phyloP scores from a whole-genome alignment of 2,888 invertebrate genomes.

The Drosophila hawaiiensis region DNA sequence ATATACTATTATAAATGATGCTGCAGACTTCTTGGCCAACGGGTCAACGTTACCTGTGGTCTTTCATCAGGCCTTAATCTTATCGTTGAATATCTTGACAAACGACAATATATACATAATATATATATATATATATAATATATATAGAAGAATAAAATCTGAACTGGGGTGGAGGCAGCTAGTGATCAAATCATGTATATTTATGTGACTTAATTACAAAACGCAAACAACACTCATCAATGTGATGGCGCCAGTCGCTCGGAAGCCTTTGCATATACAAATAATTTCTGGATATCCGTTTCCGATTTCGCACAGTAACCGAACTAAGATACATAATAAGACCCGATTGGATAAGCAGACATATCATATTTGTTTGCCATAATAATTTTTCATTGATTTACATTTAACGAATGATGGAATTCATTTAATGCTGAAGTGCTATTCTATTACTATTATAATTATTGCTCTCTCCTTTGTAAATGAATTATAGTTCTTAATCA shows the following conservation, averaged over 20 bases:
- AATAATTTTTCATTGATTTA: not conserved
- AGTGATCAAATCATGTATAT: constrained; percentile 6
- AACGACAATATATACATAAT: not conserved
- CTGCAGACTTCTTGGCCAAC: not conserved
- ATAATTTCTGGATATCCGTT: not conserved
- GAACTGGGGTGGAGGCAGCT: constrained; percentile 1
- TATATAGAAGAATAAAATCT: constrained; percentile 2
- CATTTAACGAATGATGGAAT: not conserved
- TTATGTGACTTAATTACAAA: not conserved
- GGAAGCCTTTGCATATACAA: not conserved
- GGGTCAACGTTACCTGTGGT: not conserved
- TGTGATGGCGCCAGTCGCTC: not conserved
- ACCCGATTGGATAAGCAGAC: not conserved
- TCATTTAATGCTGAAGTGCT: not conserved
- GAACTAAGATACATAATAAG: not conserved
- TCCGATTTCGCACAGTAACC: not conserved
- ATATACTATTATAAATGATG: not conserved
- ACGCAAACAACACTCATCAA: not conserved
- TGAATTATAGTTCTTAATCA: not conserved
- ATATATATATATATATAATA: not conserved
- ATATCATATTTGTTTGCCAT: not conserved
- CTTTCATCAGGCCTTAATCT: not conserved
- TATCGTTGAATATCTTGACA: not conserved
- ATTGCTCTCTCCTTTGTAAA: not conserved
- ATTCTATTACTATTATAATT: not conserved